Conservation (phyloP, 2,888 invertebrate species). For the Subacronicta megacephala region DNA sequence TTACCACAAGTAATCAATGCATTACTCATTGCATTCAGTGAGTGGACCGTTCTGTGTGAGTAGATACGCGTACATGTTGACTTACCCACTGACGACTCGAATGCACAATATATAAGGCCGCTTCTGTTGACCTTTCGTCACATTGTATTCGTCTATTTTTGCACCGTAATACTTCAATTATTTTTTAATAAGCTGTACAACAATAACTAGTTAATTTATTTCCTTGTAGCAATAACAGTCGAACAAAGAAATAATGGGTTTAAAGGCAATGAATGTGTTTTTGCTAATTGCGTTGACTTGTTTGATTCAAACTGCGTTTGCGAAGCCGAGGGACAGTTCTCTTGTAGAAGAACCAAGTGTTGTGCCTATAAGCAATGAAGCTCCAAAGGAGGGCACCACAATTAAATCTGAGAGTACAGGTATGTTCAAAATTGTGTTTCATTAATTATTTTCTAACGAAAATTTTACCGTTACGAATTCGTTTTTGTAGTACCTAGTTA, state of each 20-base stretch:
- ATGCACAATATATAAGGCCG: constrained; percentile 52
- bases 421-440: constrained; percentile 5
- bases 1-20: constrained; percentile 27
- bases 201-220: constrained; percentile 43
- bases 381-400: constrained; percentile 10
- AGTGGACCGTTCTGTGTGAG: constrained; percentile 23
- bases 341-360: constrained; percentile 24
- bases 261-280: constrained; percentile 41
- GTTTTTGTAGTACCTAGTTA: no score
- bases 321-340: constrained; percentile 44
- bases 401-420: constrained; percentile 11
- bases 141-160: constrained; percentile 54
- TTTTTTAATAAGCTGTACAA: constrained; percentile 41
- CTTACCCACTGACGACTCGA: constrained; percentile 28
- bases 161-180: constrained; percentile 32
- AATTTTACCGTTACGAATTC: neutral
- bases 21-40: constrained; percentile 40
- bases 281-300: constrained; percentile 50
- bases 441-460: neutral
- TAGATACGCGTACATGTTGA: constrained; percentile 12
- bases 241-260: constrained; percentile 58
- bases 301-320: constrained; percentile 52
- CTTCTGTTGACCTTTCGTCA: constrained; percentile 60
- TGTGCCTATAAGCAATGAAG: constrained; percentile 17
- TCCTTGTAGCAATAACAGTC: constrained; percentile 29